These are phyloP conservation scores for Macaria liturata DNA, from an alignment of 2,888 invertebrate genomes.

Conservation along the genomic window DNA sequence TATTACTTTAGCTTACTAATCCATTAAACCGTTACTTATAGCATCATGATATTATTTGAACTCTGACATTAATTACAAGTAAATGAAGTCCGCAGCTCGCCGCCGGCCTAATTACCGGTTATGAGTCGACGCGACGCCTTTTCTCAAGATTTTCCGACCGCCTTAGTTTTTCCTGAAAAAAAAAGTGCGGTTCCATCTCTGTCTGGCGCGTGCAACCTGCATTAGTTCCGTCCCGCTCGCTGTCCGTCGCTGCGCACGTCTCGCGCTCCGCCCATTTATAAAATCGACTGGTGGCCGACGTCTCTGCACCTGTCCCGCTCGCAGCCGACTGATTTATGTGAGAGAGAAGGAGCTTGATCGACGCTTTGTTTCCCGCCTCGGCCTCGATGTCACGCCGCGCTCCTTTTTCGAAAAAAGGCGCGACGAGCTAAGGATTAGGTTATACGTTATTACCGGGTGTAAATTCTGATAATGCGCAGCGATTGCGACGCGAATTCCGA, in stretches of 20 bases:
- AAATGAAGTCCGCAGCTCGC: slow-evolving; percentile 42
- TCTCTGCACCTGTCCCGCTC: slow-evolving; percentile 81
- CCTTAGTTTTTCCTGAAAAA: slow-evolving; percentile 67
- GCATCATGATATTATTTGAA: slow-evolving; percentile 36
- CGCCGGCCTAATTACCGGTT: slow-evolving; percentile 49
- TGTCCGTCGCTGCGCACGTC: slow-evolving; percentile 75
- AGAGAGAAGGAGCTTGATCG: slow-evolving; percentile 81
- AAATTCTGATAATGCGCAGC: slow-evolving; percentile 75
- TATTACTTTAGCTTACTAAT: too few relatives aligned
- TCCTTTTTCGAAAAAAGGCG: slow-evolving; percentile 58
- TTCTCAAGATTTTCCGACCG: slow-evolving; percentile 74
- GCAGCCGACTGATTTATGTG: slow-evolving; percentile 80
- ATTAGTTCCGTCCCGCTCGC: slow-evolving; percentile 80
- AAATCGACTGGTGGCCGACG: slow-evolving; percentile 76
- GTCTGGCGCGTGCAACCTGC: slow-evolving; percentile 73
- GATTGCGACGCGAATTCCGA: slow-evolving; percentile 67
- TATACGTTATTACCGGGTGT: slow-evolving; percentile 43
- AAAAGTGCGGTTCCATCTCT: slow-evolving; percentile 59
- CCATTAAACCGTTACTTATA: background rate
- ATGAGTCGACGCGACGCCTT: slow-evolving; percentile 48
- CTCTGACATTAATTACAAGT: slow-evolving; percentile 42
- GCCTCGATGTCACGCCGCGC: slow-evolving; percentile 53
- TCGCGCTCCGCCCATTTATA: slow-evolving; percentile 82
- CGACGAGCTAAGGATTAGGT: slow-evolving; percentile 38
- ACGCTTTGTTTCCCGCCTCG: slow-evolving; percentile 77